These are phyloP conservation scores for Microtus pennsylvanicus DNA, from an alignment of 2,113 vertebrate genomes.

Conservation along the genomic window DNA sequence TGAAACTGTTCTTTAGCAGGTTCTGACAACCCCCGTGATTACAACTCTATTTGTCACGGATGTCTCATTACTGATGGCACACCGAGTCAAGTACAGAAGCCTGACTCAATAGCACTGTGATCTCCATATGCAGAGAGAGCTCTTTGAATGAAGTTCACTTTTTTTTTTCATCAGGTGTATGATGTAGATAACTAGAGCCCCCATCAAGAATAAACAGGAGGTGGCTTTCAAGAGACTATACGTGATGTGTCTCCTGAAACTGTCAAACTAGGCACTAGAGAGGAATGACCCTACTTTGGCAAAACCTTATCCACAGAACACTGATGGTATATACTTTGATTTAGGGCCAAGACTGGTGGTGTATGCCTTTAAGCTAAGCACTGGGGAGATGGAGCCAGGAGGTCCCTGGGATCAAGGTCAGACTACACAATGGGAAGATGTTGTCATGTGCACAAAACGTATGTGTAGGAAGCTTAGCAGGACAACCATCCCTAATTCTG, in stretches of 20 bases:
- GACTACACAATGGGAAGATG: background rate
- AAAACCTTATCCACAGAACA: constrained; percentile 36
- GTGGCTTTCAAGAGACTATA: background rate
- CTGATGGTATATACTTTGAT: constrained; percentile 1
- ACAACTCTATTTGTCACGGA: constrained; percentile 3
- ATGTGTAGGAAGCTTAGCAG: background rate
- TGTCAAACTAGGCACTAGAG: background rate
- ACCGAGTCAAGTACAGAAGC: background rate
- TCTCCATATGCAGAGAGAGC: background rate
- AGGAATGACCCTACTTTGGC: background rate
- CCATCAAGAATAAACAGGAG: background rate
- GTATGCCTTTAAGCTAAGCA: background rate
- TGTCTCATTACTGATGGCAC: background rate
- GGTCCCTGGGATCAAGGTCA: background rate
- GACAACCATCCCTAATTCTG: background rate
- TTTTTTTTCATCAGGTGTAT: background rate
- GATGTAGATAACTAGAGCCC: background rate
- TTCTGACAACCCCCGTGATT: constrained; percentile 54
- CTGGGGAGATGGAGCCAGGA: background rate
- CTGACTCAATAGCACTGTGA: background rate
- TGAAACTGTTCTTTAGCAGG: constrained; percentile 39
- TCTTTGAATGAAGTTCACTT: constrained; percentile 20
- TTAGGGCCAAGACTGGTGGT: background rate
- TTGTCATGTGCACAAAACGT: background rate
- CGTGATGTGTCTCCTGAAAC: background rate